Conservation (phyloP, 1,140 invertebrate genomes). For the Orussus abietinus region DNA sequence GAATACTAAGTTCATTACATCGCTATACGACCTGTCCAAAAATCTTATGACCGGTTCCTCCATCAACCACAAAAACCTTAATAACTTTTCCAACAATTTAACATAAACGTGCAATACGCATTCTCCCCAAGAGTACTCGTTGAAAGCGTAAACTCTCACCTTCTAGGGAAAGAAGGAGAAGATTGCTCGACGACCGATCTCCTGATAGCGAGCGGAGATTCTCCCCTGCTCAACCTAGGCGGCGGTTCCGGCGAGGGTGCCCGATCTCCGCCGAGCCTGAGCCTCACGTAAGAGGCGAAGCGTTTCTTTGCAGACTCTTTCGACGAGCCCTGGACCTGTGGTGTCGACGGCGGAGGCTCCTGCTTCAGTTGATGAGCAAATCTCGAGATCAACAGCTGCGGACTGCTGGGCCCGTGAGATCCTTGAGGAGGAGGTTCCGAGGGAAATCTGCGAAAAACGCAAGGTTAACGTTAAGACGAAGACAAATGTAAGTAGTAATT, state of each 20-base stretch:
- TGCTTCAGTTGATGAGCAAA: constrained; percentile 45
- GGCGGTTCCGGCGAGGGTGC: constrained; percentile 64
- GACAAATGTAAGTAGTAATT: too few species aligned
- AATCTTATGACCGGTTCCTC: too few species aligned
- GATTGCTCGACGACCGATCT: constrained; percentile 58
- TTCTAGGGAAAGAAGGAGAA: constrained; percentile 57
- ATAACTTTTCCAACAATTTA: too few species aligned
- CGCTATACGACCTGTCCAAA: too few species aligned
- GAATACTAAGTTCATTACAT: too few species aligned
- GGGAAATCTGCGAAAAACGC: constrained; percentile 39
- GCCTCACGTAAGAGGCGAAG: constrained; percentile 75
- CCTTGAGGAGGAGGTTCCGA: constrained; percentile 45
- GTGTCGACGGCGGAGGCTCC: constrained; percentile 29
- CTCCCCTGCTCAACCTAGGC: constrained; percentile 61
- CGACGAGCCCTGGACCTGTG: constrained; percentile 28
- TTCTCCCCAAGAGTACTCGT: too few species aligned
- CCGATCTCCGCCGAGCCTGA: constrained; percentile 46
- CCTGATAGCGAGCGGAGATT: constrained; percentile 60
- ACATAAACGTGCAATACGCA: too few species aligned
- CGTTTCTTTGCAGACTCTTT: constrained; percentile 57
- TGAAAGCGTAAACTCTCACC: too few species aligned
- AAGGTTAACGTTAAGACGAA: too few species aligned
- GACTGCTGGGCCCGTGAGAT: constrained; percentile 41
- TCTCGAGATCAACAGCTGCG: constrained; percentile 46
- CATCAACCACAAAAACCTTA: too few species aligned